Percentiles rank a stretch among this genome's conserved stretches.
Conservation (phyloP, 2,888 invertebrate genomes). For the Drosophila mulleri region DNA sequence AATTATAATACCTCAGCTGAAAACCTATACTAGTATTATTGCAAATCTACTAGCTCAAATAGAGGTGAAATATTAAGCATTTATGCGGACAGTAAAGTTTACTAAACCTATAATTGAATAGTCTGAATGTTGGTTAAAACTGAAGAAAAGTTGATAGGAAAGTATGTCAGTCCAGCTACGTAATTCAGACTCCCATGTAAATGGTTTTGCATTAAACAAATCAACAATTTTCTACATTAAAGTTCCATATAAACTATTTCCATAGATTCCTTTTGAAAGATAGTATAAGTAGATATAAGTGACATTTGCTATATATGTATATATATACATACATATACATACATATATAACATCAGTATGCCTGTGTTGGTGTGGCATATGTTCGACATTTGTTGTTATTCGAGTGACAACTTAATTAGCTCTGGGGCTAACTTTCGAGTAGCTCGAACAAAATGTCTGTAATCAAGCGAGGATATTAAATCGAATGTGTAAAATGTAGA, state of each 20-base stretch:
- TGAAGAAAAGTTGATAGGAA: no score
- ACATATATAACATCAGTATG: slow-evolving; percentile 10
- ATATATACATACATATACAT: no score
- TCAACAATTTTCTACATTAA: background rate
- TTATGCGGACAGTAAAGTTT: no score
- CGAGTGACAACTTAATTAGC: slow-evolving; percentile 69
- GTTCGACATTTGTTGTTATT: slow-evolving; percentile 48
- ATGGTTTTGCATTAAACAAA: background rate
- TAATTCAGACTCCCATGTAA: background rate
- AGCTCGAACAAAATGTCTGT: slow-evolving; percentile 46
- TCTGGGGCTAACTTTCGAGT: slow-evolving; percentile 3
- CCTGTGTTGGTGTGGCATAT: slow-evolving; percentile 42
- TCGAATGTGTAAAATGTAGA: slow-evolving; percentile 1
- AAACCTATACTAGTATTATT: no score
- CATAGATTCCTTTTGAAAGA: background rate
- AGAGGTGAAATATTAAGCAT: no score
- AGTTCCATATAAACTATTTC: no score
- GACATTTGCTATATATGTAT: slow-evolving; percentile 3
- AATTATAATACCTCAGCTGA: no score
- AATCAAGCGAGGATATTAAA: slow-evolving; percentile 47
- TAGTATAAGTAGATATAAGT: slow-evolving; percentile 7
- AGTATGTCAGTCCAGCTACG: background rate
- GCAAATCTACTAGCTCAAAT: no score
- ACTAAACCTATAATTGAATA: no score
- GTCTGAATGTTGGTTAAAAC: no score